Percentiles rank a stretch among this genome's conserved stretches.
Evolutionary conservation across 2,888 invertebrate genomes (phyloP).

Genomic region (Agapostemon virescens): DNA sequence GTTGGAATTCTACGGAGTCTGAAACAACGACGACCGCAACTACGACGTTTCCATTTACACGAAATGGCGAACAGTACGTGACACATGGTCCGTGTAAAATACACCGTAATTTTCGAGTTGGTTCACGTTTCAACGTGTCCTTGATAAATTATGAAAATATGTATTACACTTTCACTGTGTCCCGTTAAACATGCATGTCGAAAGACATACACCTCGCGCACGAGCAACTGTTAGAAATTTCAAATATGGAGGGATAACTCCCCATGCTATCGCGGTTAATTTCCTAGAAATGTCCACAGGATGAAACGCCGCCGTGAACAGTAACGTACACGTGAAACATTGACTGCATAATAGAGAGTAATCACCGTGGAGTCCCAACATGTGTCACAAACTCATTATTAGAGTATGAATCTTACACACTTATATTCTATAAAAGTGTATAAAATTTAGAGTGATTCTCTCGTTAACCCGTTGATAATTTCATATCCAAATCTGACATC

Average conservation of each 20-base stretch:
- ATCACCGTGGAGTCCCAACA: not conserved
- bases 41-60: conserved; percentile 38
- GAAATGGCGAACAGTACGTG: conserved; percentile 6
- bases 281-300: not conserved
- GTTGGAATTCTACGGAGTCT: conserved; percentile 23
- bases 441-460: not conserved
- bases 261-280: not conserved
- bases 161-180: not conserved
- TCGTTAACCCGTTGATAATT: not conserved
- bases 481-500: not conserved
- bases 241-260: conserved; percentile 5
- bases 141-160: conserved; percentile 16
- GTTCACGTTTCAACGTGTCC: not conserved
- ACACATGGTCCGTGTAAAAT: conserved; percentile 3
- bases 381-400: not conserved
- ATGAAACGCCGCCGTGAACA: not conserved
- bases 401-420: not conserved
- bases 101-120: conserved; percentile 13
- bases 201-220: not conserved
- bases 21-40: conserved; percentile 35
- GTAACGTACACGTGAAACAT: not conserved
- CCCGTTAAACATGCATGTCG: conserved; percentile 3
- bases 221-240: not conserved
- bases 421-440: not conserved
- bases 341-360: not conserved